Conservation (phyloP, 2,113 vertebrate genomes). For the Trachemys scripta region DNA sequence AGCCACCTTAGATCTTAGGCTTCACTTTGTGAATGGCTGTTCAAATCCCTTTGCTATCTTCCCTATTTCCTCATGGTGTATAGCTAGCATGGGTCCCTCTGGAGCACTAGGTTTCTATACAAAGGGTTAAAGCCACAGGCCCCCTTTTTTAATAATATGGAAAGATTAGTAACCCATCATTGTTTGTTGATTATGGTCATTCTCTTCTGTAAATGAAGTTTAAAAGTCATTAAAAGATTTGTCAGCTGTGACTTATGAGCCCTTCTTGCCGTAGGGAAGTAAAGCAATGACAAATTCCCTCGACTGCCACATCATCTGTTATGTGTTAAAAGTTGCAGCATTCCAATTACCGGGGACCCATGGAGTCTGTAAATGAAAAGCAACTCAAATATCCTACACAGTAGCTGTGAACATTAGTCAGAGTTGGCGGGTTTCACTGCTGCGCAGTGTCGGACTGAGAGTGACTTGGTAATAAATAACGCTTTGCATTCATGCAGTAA, state of each 20-base stretch:
- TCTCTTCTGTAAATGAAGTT: conserved; percentile 83
- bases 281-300: conserved; percentile 76
- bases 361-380: not conserved
- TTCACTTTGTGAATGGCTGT: not conserved
- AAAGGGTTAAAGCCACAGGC: not conserved
- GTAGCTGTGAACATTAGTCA: conserved; percentile 66
- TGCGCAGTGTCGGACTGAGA: not conserved
- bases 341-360: conserved; percentile 75
- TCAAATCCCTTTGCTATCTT: not conserved
- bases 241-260: conserved; percentile 81
- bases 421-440: conserved; percentile 8
- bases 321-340: conserved; percentile 62
- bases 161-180: conserved; percentile 73
- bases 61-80: not conserved
- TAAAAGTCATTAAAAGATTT: conserved; percentile 83
- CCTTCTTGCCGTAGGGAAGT: conserved; percentile 61
- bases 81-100: not conserved
- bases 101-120: not conserved
- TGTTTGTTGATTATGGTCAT: conserved; percentile 78
- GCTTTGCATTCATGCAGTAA: not conserved
- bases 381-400: conserved; percentile 45
- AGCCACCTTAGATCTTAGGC: not conserved
- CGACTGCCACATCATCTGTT: conserved; percentile 68
- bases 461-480: not conserved
- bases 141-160: conserved; percentile 31